Conservation (phyloP, 2,113 vertebrate species). For the Chinchilla lanigera region DNA sequence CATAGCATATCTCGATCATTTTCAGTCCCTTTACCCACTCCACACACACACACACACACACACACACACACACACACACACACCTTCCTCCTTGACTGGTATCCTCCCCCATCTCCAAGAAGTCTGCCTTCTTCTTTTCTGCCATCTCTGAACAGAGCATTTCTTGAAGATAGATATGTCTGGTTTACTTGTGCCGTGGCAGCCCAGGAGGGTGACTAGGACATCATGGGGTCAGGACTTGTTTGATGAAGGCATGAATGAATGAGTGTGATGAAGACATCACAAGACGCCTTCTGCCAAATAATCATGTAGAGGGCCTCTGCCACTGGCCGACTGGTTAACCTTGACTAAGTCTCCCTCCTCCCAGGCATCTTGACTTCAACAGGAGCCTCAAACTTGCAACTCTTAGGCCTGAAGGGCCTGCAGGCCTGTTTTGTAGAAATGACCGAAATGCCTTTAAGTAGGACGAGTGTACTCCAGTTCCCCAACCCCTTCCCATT, state of each 20-base stretch:
- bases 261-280: neutral
- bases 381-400: neutral
- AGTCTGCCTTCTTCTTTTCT: neutral
- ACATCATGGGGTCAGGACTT: neutral
- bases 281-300: conserved; percentile 10
- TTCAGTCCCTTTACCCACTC: neutral
- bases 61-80: too few relatives aligned
- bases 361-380: neutral
- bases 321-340: neutral
- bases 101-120: neutral
- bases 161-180: neutral
- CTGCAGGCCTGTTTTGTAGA: conserved; percentile 26
- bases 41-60: too few relatives aligned
- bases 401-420: neutral
- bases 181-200: neutral
- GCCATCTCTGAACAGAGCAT: neutral
- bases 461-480: neutral
- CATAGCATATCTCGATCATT: neutral
- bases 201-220: neutral
- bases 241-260: conserved; percentile 4
- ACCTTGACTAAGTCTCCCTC: conserved; percentile 8
- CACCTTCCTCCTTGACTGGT: neutral
- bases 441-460: conserved; percentile 37
- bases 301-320: neutral
- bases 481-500: neutral